These are phyloP conservation scores for Drosophila nigritarsus DNA, from an alignment of 2,888 invertebrate species.

Conservation along the genomic window DNA sequence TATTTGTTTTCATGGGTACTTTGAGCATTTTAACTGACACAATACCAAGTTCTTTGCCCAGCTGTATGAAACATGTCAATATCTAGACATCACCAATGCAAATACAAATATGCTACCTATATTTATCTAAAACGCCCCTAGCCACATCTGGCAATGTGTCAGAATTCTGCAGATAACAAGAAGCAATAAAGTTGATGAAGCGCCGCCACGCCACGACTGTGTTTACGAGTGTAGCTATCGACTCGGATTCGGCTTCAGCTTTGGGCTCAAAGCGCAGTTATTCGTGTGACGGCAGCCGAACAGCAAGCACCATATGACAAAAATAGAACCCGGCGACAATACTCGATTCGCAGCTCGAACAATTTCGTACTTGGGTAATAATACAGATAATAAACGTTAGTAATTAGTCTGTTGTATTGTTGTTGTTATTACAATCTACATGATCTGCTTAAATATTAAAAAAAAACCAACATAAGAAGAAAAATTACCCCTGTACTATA, in stretches of 20 bases:
- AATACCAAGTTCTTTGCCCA: background rate
- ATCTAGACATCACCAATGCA: too few relatives aligned
- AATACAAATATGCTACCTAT: background rate
- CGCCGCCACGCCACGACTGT: constrained; percentile 16
- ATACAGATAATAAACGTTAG: constrained; percentile 44
- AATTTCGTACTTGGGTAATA: constrained; percentile 1
- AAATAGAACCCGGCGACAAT: constrained; percentile 11
- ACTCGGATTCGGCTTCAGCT: constrained; percentile 1
- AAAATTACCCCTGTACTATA: background rate
- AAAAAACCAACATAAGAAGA: background rate
- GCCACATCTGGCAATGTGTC: constrained; percentile 8
- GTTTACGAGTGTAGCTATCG: background rate
- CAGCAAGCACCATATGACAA: constrained; percentile 17
- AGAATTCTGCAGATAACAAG: constrained; percentile 42
- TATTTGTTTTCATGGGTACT: background rate
- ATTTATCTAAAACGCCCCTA: constrained; percentile 32
- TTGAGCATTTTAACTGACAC: background rate
- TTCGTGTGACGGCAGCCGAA: constrained; percentile 33
- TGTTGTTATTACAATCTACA: constrained; percentile 9
- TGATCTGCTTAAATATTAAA: background rate
- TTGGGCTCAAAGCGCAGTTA: constrained; percentile 40
- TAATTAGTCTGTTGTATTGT: constrained; percentile 44
- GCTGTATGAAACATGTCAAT: background rate
- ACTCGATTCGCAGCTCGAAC: background rate
- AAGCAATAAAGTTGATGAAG: constrained; percentile 38